Base-by-base conservation (phyloP, 2,888 invertebrate species). In the Spicauda simplicius region DNA sequence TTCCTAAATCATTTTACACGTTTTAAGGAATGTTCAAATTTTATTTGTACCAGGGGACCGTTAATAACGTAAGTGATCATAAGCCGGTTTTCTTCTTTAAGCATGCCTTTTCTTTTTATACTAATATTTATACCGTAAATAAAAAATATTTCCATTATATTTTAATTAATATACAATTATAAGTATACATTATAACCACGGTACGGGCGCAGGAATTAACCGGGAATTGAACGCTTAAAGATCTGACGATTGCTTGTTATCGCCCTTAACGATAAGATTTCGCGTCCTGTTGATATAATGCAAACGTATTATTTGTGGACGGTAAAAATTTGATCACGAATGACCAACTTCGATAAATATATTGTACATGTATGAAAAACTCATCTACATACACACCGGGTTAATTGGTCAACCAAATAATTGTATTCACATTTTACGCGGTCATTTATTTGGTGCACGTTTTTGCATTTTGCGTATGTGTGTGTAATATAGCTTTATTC, bases 51-150 rank as follows among this genome's bases (percentile, higher is more conserved):
- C 70, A 74, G 77, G 79, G 77, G 74, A 73, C 64, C 72, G 71
- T 52, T 54, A 61, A 55, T 65, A 64, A 73, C 74, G 88, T 88
- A 85, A 88, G 91, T 91, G 91, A 91, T 91, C 91, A 90, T 86
- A 78, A 81, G 89, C 91, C 91, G 91, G 91, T 87, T 74, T 72
- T 75, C 76, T 78, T 75, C 75, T 80, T 80, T 77, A 64, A 78
- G 86, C 85, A 86, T 85, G 85, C 71, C 62, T 67, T 74, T 76
- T 73, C 72, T 75, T 73, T 72, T 78, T 73, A 72, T 70, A 87
- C 84, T 88, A 87, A 87, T 78, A 70, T 86, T 84, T 83, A 84
- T 70, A n/a, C 25, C 52, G 41, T 45, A 52, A 53, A 33, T 33
- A 54, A n/a, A 45, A 12, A 4, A n/a, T 4, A 14, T 48, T 48